Evolutionary conservation across 2,113 vertebrate species (phyloP).

Genomic region (Dasypus novemcinctus): DNA sequence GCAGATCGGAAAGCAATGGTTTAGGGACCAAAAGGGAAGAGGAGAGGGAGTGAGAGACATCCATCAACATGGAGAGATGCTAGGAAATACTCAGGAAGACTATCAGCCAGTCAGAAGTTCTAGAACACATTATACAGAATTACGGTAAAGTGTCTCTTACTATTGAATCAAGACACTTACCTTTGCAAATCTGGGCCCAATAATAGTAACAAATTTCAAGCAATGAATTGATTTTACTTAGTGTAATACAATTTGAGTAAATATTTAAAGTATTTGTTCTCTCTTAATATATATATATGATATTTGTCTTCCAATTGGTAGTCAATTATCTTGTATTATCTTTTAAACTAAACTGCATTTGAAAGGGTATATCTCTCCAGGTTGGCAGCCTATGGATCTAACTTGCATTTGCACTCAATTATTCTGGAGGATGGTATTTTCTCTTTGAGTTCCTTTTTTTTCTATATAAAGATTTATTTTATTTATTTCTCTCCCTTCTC

Average conservation of each 20-base stretch:
- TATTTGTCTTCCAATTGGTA: background rate
- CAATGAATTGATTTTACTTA: background rate
- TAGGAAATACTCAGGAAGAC: background rate
- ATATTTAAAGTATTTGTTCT: constrained; percentile 5
- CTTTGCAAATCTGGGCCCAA: background rate
- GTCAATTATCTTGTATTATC: background rate
- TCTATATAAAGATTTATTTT: no score
- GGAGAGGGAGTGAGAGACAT: background rate
- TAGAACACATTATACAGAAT: background rate
- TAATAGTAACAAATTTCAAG: background rate
- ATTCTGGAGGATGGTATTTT: background rate
- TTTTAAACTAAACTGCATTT: background rate
- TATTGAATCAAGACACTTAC: background rate
- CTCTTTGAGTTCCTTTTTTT: background rate
- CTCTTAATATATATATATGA: background rate
- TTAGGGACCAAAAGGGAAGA: background rate
- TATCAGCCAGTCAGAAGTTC: background rate
- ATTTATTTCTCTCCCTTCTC: no score
- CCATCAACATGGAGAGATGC: background rate
- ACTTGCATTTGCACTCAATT: background rate
- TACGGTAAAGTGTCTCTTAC: background rate
- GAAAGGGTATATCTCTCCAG: background rate
- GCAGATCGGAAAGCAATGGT: background rate
- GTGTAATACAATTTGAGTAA: background rate
- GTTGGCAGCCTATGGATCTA: background rate